Evolutionary conservation across 2,113 vertebrate species (phyloP), one percentile per base, ranked within the genome.

Genomic region (Megaceryle maxima): DNA sequence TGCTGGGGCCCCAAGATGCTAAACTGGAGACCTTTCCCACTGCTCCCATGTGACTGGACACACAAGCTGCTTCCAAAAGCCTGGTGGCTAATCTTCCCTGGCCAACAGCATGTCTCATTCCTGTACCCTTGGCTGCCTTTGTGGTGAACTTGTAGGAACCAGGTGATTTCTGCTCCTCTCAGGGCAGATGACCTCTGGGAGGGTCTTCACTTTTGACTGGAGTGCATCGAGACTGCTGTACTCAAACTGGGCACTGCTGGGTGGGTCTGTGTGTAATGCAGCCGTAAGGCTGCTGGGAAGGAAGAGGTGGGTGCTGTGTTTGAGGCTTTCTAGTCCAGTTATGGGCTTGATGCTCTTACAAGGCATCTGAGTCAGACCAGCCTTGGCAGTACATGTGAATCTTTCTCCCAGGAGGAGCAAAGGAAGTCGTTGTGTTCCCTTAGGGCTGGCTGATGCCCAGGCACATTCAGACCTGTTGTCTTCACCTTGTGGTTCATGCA

Each of bases 81-180:
- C 56, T 55, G 55, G 46, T 55, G 62, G 43, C 39, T 50, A 25
- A 13, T 18, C 35, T 21, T 26, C 80, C 29, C 48, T 6, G 11
- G 13, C 3, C n/a, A 39, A 55, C 0, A 1, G 25, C 24, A 7
- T 0, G 2, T 29, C 25, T 59, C 22, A 18, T 11, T 46, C 18
- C 67, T 20, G 28, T n/a, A 17, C 20, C 55, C n/a, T 48, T 0
- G 1, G 48, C 24, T 67, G 74, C 63, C 68, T 43, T 68, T 46
- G 15, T 29, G 44, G 20, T 35, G 31, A 51, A 46, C 22, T 59
- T 26, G 29, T 22, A 13, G 62, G 75, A 28, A 73, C 24, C 60
- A 46, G 19, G 20, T 62, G 43, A 16, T 73, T 21, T 28, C 35
- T 66, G 88, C 33, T 59, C 24, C 11, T 59, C 22, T 26, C 26